Conservation (phyloP, 2,113 vertebrate genomes). For the Hypomesus transpacificus region DNA sequence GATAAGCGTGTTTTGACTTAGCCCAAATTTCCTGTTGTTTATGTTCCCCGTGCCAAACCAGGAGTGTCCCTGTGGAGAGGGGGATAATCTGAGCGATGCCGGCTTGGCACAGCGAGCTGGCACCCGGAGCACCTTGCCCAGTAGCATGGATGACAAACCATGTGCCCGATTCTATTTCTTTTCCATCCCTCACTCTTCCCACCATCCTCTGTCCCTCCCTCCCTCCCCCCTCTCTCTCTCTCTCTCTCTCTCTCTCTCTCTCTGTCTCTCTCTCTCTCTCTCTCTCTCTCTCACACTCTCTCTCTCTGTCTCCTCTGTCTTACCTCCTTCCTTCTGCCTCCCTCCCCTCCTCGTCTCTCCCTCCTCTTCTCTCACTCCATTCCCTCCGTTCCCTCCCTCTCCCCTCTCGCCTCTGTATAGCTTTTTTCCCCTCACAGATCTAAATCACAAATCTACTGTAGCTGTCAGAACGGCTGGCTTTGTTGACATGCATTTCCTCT, state of each 20-base stretch:
- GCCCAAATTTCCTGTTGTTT: constrained; percentile 64
- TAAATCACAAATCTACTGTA: constrained; percentile 36
- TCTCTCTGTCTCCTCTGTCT: neutral
- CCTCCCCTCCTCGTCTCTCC: constrained; percentile 33
- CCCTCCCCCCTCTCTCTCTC: constrained; percentile 14
- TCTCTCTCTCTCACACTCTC: neutral
- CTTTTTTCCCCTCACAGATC: neutral
- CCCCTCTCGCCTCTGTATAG: neutral
- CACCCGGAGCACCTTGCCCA: constrained; percentile 47
- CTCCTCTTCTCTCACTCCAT: constrained; percentile 21
- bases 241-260: neutral
- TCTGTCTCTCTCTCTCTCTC: neutral
- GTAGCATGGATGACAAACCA: constrained; percentile 40
- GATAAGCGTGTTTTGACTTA: constrained; percentile 67
- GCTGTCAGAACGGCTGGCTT: constrained; percentile 45
- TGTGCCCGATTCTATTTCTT: constrained; percentile 34
- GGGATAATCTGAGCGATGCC: constrained; percentile 56
- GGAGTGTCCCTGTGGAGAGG: constrained; percentile 56
- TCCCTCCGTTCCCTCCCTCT: constrained; percentile 25
- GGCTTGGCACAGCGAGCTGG: constrained; percentile 49
- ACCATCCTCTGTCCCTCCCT: constrained; percentile 33
- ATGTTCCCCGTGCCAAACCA: constrained; percentile 58
- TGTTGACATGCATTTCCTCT: constrained; percentile 25
- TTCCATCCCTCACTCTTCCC: constrained; percentile 26
- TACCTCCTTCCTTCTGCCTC: constrained; percentile 12